phyloP scores from a whole-genome alignment of 1,140 invertebrate species.

The Drosophila auraria region DNA sequence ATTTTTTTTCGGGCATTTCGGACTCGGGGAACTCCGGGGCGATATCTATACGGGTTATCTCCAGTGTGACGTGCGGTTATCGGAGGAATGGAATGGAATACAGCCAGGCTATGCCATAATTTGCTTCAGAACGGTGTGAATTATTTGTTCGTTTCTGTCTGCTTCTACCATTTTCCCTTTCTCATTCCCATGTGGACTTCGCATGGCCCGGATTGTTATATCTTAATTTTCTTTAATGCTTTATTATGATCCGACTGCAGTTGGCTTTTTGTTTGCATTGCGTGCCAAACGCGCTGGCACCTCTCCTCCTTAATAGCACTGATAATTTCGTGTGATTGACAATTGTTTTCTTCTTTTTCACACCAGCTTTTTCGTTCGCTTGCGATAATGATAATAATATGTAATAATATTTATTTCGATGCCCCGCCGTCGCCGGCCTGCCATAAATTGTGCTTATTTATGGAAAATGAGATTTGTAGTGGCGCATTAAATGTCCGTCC shows the following conservation, averaged over 20 bases:
- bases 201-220: slow-evolving; percentile 67
- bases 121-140: slow-evolving; percentile 59
- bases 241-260: slow-evolving; percentile 73
- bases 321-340: slow-evolving; percentile 73
- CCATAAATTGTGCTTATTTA: slow-evolving; percentile 74
- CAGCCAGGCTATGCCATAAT: slow-evolving; percentile 54
- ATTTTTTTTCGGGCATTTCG: slow-evolving; percentile 23
- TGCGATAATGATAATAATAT: slow-evolving; percentile 74
- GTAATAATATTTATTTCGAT: slow-evolving; percentile 63
- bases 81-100: slow-evolving; percentile 41
- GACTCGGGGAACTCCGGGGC: slow-evolving; percentile 32
- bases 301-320: slow-evolving; percentile 17
- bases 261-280: slow-evolving; percentile 42
- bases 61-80: slow-evolving; percentile 58
- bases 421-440: slow-evolving; percentile 23
- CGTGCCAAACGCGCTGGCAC: slow-evolving; percentile 39
- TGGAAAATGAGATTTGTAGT: slow-evolving; percentile 76
- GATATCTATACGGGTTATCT: slow-evolving; percentile 80
- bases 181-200: slow-evolving; percentile 25
- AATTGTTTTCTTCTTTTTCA: slow-evolving; percentile 56
- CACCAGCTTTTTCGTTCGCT: slow-evolving; percentile 36
- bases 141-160: slow-evolving; percentile 44
- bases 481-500: slow-evolving; percentile 60
- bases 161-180: slow-evolving; percentile 48
- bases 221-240: slow-evolving; percentile 79